phyloP scores from a whole-genome alignment of 2,113 vertebrate genomes.

The Rhadina sibilatrix region DNA sequence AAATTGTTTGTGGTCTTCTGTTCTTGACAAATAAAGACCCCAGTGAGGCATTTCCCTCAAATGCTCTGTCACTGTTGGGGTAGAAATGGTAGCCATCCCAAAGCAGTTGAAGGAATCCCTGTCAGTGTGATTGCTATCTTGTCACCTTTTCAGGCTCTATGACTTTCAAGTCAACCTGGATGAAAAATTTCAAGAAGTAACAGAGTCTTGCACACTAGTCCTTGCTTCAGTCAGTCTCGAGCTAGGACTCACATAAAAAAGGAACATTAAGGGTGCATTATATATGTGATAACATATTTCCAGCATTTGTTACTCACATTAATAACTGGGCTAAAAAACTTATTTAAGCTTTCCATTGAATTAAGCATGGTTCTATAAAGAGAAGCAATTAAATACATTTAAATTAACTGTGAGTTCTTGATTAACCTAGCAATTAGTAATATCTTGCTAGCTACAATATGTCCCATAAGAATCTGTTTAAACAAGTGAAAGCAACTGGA shows the following conservation, averaged over 20 bases:
- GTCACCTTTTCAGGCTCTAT: background rate
- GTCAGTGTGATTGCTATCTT: background rate
- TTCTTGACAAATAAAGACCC: background rate
- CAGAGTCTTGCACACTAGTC: background rate
- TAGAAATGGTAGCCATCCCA: background rate
- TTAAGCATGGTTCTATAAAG: constrained; percentile 18
- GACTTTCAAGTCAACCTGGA: background rate
- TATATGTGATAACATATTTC: background rate
- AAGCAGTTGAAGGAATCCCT: background rate
- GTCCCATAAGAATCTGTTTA: background rate
- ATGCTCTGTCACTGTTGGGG: background rate
- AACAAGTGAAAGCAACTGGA: constrained; percentile 2
- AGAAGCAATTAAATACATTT: background rate
- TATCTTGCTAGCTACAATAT: background rate
- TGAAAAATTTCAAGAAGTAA: background rate
- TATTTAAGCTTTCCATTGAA: background rate
- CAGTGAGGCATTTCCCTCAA: background rate
- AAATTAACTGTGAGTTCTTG: constrained; percentile 15
- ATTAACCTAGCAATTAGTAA: constrained; percentile 23
- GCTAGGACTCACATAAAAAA: background rate
- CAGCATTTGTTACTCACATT: background rate
- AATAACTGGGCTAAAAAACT: background rate
- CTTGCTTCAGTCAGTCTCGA: background rate
- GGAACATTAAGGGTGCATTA: background rate
- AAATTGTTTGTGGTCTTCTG: background rate